These are phyloP conservation scores for Nomada fabriciana DNA, from an alignment of 2,888 invertebrate species.

Conservation along the genomic window DNA sequence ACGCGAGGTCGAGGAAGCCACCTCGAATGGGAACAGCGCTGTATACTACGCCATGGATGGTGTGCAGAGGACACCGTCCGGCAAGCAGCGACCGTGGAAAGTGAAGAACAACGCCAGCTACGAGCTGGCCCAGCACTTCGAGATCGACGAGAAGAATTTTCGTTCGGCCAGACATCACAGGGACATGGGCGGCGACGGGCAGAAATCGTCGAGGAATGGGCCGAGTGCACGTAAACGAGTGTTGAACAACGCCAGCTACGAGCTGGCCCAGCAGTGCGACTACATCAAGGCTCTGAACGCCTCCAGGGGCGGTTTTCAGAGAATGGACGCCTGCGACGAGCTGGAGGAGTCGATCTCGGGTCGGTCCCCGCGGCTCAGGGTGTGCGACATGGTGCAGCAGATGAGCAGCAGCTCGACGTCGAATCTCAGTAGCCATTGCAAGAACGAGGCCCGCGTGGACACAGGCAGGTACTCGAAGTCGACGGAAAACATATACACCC, in stretches of 20 bases:
- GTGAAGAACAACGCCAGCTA: conserved; percentile 82
- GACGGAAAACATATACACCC: conserved; percentile 64
- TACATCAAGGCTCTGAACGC: conserved; percentile 75
- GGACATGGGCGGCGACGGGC: conserved; percentile 37
- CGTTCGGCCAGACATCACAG: conserved; percentile 48
- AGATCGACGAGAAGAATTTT: conserved; percentile 74
- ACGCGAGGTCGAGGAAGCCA: conserved; percentile 76
- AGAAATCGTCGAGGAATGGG: conserved; percentile 40
- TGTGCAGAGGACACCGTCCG: conserved; percentile 62
- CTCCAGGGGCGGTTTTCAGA: conserved; percentile 68
- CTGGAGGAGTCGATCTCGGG: conserved; percentile 70
- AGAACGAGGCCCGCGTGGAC: conserved; percentile 34
- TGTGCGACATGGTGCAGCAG: conserved; percentile 72
- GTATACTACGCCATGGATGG: conserved; percentile 61
- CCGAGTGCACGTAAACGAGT: conserved; percentile 62
- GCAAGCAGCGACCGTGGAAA: conserved; percentile 62
- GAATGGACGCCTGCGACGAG: conserved; percentile 82
- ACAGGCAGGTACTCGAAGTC: conserved; percentile 68
- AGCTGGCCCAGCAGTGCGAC: conserved; percentile 80
- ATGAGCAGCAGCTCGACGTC: conserved; percentile 70
- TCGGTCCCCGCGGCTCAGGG: conserved; percentile 63
- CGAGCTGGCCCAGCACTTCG: conserved; percentile 81
- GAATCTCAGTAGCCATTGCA: conserved; percentile 56
- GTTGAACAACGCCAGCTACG: conserved; percentile 80
- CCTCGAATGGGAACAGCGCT: conserved; percentile 56